Evolutionary conservation across 2,888 invertebrate species (phyloP).

Genomic region (Antheraea assamensis): DNA sequence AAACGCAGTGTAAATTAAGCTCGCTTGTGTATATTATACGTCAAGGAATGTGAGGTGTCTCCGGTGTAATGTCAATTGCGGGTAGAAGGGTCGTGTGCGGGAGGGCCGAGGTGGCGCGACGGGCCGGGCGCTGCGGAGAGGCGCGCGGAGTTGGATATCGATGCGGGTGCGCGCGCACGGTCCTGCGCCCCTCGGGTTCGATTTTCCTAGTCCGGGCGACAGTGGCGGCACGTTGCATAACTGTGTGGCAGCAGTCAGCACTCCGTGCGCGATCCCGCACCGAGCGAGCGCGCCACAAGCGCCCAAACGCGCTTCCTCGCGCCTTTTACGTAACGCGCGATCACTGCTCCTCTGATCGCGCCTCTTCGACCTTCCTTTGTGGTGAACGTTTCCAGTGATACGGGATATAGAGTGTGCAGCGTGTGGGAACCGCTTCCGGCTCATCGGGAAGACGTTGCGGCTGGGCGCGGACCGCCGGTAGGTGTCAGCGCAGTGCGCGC

Average conservation of each 20-base stretch:
- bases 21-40: slow-evolving; percentile 35
- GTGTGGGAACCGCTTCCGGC: slow-evolving; percentile 46
- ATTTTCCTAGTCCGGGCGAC: slow-evolving; percentile 68
- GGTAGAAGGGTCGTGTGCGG: slow-evolving; percentile 39
- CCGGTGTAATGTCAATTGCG: slow-evolving; percentile 65
- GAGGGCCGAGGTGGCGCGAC: slow-evolving; percentile 5
- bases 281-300: slow-evolving; percentile 74
- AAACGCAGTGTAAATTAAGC: slow-evolving; percentile 31
- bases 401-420: slow-evolving; percentile 57
- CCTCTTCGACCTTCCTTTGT: slow-evolving; percentile 37
- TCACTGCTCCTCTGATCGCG: slow-evolving; percentile 49
- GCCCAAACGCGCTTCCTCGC: slow-evolving; percentile 69
- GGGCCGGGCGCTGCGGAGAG: slow-evolving; percentile 34
- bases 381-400: slow-evolving; percentile 61
- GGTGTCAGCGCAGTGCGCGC: slow-evolving; percentile 67
- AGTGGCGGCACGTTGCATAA: slow-evolving; percentile 80
- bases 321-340: slow-evolving; percentile 80
- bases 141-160: slow-evolving; percentile 56
- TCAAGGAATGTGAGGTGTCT: slow-evolving; percentile 48
- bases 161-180: slow-evolving; percentile 71
- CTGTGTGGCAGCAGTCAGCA: slow-evolving; percentile 75
- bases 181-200: slow-evolving; percentile 67
- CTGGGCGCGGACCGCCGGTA: slow-evolving; percentile 59
- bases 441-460: slow-evolving; percentile 47
- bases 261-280: slow-evolving; percentile 79